Evolutionary conservation across 92 coral and sea anemone genomes (phyloP), one percentile per base, ranked within the genome.

Genomic region (Bergia sp.): DNA sequence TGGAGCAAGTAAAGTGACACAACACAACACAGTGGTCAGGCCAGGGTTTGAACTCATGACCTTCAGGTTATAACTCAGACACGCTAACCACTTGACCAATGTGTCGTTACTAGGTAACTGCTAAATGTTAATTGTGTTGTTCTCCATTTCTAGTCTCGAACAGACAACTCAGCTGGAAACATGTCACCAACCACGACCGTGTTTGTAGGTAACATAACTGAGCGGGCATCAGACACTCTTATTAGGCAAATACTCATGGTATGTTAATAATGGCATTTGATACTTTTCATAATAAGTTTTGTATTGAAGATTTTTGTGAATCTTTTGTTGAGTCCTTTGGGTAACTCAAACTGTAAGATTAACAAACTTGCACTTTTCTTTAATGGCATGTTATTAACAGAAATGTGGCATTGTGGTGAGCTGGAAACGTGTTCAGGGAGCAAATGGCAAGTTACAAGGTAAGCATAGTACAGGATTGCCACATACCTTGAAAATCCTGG

Each of bases 181-280:
- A 91, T 92, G 87, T 93, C 96, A 72, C 91, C 96, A 81, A 92
- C 97, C 67, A 96, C 95, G 3, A 97, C 99, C 81, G 99, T 97
- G 91, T 97, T 97, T 94, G 99, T 97, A 92, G 99, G 99, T 91
- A 97, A 97, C 92, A 97, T 97, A 80, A 95, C 99, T 92, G 99
- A 97, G 79, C 90, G 95, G 81, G 99, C 99, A 58, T 94, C 97
- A 71, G 99, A 97, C 92, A 95, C 99, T 79, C 96, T 97, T 92
- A 90, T 97, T 85, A 97, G 99, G 86, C 99, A 97, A 88, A 94
- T 97, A 21, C 89, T 97, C 78, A 97, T 96, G 99, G 99, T 97
- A 93, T 81, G 98, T 92, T 69, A 3, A 39, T 16, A 44, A 47
- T 4, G 0, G 41, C 10, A 36, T 3, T 69, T 49, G 66, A 18